phyloP scores from a whole-genome alignment of 2,113 vertebrate genomes.

The Lamprologus lemairii region DNA sequence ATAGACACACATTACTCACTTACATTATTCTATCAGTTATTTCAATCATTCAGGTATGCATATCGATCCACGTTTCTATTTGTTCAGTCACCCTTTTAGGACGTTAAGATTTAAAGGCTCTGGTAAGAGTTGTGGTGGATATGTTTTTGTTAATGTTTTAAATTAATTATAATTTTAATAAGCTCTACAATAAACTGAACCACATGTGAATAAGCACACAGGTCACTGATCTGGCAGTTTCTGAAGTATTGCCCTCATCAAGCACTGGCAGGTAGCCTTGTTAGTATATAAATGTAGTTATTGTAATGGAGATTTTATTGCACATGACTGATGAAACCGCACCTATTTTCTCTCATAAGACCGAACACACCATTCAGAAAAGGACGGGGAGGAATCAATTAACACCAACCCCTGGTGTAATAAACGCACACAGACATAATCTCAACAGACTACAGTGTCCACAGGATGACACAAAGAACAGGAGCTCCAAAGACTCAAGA shows the following conservation, averaged over 20 bases:
- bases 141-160: not conserved
- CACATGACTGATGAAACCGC: not conserved
- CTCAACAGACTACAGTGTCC: not conserved
- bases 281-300: not conserved
- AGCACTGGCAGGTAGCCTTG: not conserved
- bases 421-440: conserved; percentile 20
- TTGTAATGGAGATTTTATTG: not conserved
- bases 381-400: conserved; percentile 2
- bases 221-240: not conserved
- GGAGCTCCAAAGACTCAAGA: conserved; percentile 20
- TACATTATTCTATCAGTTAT: not conserved
- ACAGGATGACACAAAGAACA: conserved; percentile 28
- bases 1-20: not conserved
- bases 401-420: conserved; percentile 28
- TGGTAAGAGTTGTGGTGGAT: not conserved
- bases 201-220: not conserved
- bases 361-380: not conserved
- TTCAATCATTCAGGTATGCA: not conserved
- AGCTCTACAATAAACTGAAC: not conserved
- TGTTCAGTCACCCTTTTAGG: not conserved
- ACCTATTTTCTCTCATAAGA: not conserved
- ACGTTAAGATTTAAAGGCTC: not conserved
- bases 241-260: not conserved
- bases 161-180: not conserved
- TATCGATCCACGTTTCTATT: not conserved